Evolutionary conservation across 1,140 invertebrate genomes (phyloP), one percentile per base, ranked within the genome.

Genomic region (Asbolus verrucosus): DNA sequence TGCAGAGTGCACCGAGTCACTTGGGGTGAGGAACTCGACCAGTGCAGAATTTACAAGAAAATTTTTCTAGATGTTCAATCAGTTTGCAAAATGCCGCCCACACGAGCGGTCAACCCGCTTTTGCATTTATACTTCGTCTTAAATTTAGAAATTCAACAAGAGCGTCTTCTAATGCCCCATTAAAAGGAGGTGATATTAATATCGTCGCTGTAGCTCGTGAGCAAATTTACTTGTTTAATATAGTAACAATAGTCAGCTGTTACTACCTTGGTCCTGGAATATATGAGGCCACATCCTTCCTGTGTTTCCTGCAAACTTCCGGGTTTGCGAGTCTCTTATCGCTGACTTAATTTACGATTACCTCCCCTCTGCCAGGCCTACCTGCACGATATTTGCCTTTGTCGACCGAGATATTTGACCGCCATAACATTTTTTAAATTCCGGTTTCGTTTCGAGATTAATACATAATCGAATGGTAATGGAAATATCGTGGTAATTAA

Each of bases 181-280:
- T 8, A 4, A n/a, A n/a, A 4, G 33, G 33, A 6, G 5, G 33
- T 4, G 21, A 54, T 27, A 27, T 54, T 54, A 54, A 54, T 54
- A 30, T 24, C 46, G 14, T 14, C 41, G 41, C 41, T 15, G n/a
- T n/a, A n/a, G 41, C 21, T 54, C 46, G 46, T 54, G 11, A 54
- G 46, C 46, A 54, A 62, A 62, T 62, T 62, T 62, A 62, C 59
- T 62, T 62, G 46, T 59, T 67, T 59, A 21, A 60, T 67, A 21
- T 24, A 65, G 36, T 24, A 60, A 68, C 68, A 70, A 70, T 70
- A 70, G 43, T 50, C 68, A 65, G 68, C 43, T 70, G 39, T 59
- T 65, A n/a, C n/a, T n/a, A 65, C 68, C 65, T 70, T 70, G 68
- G 63, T 65, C 61, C 68, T 65, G 68, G 68, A 70, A 70, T 70